A percentile compares a stretch with the other conserved stretches of the same genome.
phyloP scores from a whole-genome alignment of 2,797 vertebrate genomes.

The Coregonus sp. region DNA sequence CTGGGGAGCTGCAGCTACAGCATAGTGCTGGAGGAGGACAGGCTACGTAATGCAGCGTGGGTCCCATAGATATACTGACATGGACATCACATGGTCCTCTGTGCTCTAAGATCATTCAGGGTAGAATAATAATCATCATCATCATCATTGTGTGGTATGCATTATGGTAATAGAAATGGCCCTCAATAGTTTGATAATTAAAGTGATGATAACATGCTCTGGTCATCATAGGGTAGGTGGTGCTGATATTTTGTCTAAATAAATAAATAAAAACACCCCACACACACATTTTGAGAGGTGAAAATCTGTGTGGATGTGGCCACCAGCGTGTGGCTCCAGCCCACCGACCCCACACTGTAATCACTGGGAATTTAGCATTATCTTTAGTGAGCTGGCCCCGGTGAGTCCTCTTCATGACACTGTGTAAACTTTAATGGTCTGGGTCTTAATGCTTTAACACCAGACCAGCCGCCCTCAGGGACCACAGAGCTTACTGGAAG shows the following conservation, averaged over 20 bases:
- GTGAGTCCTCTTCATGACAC: slow-evolving; percentile 70
- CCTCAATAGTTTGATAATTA: background rate
- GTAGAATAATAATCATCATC: background rate
- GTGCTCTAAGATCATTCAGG: slow-evolving; percentile 32
- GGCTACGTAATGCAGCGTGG: no score
- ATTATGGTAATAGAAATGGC: slow-evolving; percentile 20
- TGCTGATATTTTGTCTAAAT: slow-evolving; percentile 10
- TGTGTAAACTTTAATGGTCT: slow-evolving; percentile 75
- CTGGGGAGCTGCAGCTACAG: slow-evolving; percentile 44
- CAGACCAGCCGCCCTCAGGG: slow-evolving; percentile 66
- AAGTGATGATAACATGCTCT: slow-evolving; percentile 18
- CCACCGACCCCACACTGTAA: slow-evolving; percentile 59
- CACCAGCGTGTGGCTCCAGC: background rate
- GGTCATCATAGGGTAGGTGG: background rate
- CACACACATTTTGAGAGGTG: background rate
- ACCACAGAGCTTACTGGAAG: slow-evolving; percentile 55
- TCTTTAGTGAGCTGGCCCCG: slow-evolving; percentile 69
- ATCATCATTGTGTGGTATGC: slow-evolving; percentile 16
- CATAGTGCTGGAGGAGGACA: no score
- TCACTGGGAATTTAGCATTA: slow-evolving; percentile 73
- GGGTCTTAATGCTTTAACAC: slow-evolving; percentile 68
- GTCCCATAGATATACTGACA: background rate
- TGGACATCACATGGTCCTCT: background rate
- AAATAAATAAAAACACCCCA: background rate
- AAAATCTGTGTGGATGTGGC: background rate